phyloP scores from a whole-genome alignment of 2,113 vertebrate genomes.

The Miniopterus natalensis region DNA sequence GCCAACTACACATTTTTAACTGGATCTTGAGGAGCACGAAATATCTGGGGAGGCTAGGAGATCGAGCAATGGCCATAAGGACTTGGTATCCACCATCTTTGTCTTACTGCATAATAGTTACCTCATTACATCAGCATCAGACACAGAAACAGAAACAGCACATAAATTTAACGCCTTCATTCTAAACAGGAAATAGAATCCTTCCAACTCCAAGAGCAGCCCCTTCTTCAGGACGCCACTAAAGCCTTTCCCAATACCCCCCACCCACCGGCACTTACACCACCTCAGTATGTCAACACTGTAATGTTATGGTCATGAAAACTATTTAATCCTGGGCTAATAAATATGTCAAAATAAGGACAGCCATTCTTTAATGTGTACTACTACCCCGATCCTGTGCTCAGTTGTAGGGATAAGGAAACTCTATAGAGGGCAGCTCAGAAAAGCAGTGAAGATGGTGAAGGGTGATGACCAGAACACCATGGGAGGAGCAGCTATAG shows the following conservation, averaged over 20 bases:
- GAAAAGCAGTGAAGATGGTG: not conserved
- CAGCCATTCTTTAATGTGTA: not conserved
- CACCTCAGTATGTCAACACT: not conserved
- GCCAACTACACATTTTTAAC: not conserved
- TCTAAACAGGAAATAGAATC: not conserved
- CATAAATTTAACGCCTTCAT: not conserved
- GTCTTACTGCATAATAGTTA: not conserved
- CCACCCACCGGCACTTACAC: not conserved
- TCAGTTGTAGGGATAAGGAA: not conserved
- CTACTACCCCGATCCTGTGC: not conserved
- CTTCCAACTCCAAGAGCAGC: not conserved
- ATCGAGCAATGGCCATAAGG: not conserved
- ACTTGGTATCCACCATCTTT: not conserved
- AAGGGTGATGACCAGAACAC: not conserved
- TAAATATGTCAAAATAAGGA: not conserved
- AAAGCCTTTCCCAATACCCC: not conserved
- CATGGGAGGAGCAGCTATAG: not conserved
- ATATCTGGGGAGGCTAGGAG: not conserved
- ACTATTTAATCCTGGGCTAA: not conserved
- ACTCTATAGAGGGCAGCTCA: not conserved
- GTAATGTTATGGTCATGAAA: not conserved
- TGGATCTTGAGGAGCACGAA: not conserved
- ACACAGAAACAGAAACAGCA: not conserved
- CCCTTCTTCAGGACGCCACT: not conserved
- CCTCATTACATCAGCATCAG: not conserved